Evolutionary conservation across 2,797 vertebrate genomes (phyloP).

Genomic region (Dendrocincla tyrannina): DNA sequence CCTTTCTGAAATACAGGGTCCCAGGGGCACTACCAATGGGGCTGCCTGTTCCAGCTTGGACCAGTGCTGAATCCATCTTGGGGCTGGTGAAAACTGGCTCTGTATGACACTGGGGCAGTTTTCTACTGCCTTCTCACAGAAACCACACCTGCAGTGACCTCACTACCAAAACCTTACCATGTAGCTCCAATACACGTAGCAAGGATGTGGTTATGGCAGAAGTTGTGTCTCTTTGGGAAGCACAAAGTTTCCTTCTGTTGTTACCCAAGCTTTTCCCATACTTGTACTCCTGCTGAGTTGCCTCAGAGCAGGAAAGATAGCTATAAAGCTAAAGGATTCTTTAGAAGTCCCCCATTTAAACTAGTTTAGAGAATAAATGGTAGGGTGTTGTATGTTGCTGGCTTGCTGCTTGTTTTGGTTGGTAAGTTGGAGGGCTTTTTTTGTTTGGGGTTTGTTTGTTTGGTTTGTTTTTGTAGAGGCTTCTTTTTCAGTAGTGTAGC

Average conservation of each 20-base stretch:
- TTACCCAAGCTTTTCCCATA: not conserved
- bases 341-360: not conserved
- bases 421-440: not conserved
- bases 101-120: fast-evolving
- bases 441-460: not conserved
- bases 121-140: not conserved
- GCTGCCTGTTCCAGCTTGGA: not conserved
- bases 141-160: fast-evolving
- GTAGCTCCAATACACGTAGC: fast-evolving
- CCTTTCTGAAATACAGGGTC: not conserved
- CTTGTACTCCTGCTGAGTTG: not conserved
- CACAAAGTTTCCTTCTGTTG: not conserved
- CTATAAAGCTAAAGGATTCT: not conserved
- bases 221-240: not conserved
- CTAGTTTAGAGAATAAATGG: not conserved
- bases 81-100: fast-evolving
- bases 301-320: not conserved
- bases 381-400: not conserved
- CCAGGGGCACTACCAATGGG: fast-evolving
- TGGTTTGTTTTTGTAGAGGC: fast-evolving
- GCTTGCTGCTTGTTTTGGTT: not conserved
- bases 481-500: not conserved
- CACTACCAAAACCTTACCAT: not conserved
- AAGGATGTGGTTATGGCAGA: not conserved
- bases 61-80: fast-evolving